Base-by-base conservation (phyloP, 2,797 vertebrate species). In the Botia kubotai region DNA sequence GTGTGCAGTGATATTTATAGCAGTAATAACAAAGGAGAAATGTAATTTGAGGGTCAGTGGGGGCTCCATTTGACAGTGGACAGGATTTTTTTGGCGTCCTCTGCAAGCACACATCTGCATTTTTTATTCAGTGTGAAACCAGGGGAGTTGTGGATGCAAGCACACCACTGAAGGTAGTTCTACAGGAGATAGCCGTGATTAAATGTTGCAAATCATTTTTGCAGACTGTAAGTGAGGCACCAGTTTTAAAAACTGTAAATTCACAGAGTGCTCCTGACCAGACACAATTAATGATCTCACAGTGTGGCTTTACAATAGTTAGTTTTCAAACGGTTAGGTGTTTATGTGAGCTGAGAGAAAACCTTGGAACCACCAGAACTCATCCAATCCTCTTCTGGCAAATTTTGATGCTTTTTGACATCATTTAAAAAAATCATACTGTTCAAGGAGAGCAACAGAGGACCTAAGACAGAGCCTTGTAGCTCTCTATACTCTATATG, bases 11-110 rank as follows among this genome's bases (percentile, higher is more conserved):
- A 71, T 88, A 88, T 89, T 89, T 90, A 90, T 87, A 80, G 83
- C 19, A 48, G 72, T 85, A 88, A 90, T 90, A 79, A 84, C 87
- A 85, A 86, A 80, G 69, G 72, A 77, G 81, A 86, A 87, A 87
- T 87, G 82, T 84, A 87, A 79, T 85, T 83, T 86, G 70, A 82
- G 83, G 75, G 71, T 79, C 74, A 39, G 76, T 57, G 58, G 77
- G 72, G 55, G 76, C 70, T 50, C 55, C 33, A 55, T 52, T 62
- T 13, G 46, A 66, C 82, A 70, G 58, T 58, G 75, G 84, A 87
- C 48, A 63, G 83, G 86, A 83, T 88, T 85, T 86, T 72, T 75
- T 77, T 11, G 72, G 73, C 79, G 82, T 74, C 65, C 79, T 72
- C 83, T 83, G 65, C 82, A 79, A 46, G 29, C 3, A 23, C 77